Conservation (phyloP, 1,140 invertebrate genomes). For the Solenopsis invicta region DNA sequence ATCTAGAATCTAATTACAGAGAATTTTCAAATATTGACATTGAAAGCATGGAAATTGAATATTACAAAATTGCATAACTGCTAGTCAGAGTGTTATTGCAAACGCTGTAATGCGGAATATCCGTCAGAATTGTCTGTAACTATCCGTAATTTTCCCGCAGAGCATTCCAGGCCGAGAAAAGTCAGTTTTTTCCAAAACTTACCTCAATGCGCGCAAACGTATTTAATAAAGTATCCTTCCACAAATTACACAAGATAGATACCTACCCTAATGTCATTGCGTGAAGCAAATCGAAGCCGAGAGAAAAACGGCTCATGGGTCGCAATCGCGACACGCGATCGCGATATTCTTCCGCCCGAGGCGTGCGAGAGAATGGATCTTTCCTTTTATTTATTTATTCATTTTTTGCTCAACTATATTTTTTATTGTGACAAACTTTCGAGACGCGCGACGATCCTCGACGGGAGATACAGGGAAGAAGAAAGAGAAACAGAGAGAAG, state of each 20-base stretch:
- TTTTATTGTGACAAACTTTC: slow-evolving; percentile 49
- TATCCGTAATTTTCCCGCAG: slow-evolving; percentile 7
- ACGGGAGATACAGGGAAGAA: not conserved
- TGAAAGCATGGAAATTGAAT: not conserved
- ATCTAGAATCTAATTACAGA: not conserved
- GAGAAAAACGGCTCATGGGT: slow-evolving; percentile 24
- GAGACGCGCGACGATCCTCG: slow-evolving; percentile 21
- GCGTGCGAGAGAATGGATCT: not conserved
- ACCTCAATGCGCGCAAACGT: slow-evolving; percentile 1
- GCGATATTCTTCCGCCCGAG: slow-evolving; percentile 18
- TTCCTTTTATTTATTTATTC: not conserved
- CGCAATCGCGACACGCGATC: slow-evolving; percentile 48
- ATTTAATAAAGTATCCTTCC: slow-evolving; percentile 44
- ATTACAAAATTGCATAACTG: not conserved
- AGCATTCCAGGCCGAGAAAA: not conserved
- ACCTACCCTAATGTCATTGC: slow-evolving; percentile 26
- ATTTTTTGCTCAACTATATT: not conserved
- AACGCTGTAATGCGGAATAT: not conserved
- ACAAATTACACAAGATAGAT: slow-evolving; percentile 43
- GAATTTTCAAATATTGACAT: not conserved
- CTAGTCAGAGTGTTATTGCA: not conserved
- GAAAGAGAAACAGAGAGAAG: not conserved
- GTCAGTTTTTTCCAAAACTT: not conserved
- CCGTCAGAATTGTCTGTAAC: slow-evolving; percentile 23
- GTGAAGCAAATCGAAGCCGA: slow-evolving; percentile 22